Base-by-base conservation (phyloP, 2,888 invertebrate species). In the Anagyrus pseudococci region DNA sequence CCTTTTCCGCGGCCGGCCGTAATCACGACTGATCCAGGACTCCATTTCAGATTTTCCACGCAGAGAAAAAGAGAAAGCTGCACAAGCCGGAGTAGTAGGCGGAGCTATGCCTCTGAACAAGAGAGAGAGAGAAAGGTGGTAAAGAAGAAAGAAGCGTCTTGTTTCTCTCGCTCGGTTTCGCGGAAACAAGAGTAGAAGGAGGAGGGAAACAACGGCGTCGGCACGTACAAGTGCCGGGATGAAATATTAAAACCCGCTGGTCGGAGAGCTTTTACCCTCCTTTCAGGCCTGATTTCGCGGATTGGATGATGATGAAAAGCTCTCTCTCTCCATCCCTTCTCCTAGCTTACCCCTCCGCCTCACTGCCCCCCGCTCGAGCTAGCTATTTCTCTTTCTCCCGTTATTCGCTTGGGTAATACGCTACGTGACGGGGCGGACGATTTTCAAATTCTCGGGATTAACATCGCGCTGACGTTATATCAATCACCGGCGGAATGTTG, bases 1-100 rank as follows among this genome's bases (percentile, higher is more conserved):
- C 41, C 46, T 61, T 43, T 61, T 46, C 54, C 52, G 47, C 22
- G 52, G 22, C 50, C 46, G 37, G 46, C 46, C 72, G 70, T 75
- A 76, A 76, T 74, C 73, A 75, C 72, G 70, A 68, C 70, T 69
- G 70, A 69, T 72, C 71, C 73, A 69, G 73, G 74, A 71, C 71
- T 75, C 72, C 73, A 75, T 75, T 73, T 74, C 71, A 67, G 57
- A 67, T 63, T 59, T 64, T 59, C 56, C 52, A n/a, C 47, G 43
- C 49, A 29, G 4, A 13, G 2, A 13, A 7, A n/a, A n/a, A n/a
- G n/a, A n/a, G n/a, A n/a, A n/a, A n/a, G n/a, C n/a, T n/a, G 20
- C 52, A 4, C 47, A 29, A 22, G n/a, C 19, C 37, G 29, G 37
- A 52, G 58, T 4, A 22, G 19, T 19, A 13, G 19, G 20, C 17